These are phyloP conservation scores for Aphidius gifuensis DNA, from an alignment of 1,140 invertebrate species.

Conservation along the genomic window DNA sequence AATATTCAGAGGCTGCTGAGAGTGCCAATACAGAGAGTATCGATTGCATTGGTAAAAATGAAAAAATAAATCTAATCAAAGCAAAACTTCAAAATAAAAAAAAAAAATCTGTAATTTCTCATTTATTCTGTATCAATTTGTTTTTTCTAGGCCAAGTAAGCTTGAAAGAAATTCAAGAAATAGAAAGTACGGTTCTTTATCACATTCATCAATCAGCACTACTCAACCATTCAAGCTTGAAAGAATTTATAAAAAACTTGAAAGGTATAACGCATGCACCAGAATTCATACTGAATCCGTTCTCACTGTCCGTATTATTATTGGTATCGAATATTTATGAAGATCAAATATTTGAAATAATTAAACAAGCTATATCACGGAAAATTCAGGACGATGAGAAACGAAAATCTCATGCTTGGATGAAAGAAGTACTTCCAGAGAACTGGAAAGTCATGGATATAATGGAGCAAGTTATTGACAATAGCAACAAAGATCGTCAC, in stretches of 20 bases:
- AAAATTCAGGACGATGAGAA: slow-evolving; percentile 53
- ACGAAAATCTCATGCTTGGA: slow-evolving; percentile 55
- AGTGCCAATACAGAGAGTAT: slow-evolving; percentile 26
- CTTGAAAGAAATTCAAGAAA: slow-evolving; percentile 45
- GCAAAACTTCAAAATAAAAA: too few species aligned
- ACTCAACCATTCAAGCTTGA: slow-evolving; percentile 51
- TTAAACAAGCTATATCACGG: slow-evolving; percentile 51
- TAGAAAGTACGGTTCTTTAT: slow-evolving; percentile 59
- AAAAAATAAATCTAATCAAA: too few species aligned
- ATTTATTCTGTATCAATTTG: too few species aligned
- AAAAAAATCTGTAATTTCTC: too few species aligned
- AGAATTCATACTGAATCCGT: slow-evolving; percentile 57
- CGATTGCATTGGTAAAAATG: slow-evolving; percentile 27
- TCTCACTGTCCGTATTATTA: slow-evolving; percentile 56
- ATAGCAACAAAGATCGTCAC: slow-evolving; percentile 56
- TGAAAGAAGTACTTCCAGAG: slow-evolving; percentile 47
- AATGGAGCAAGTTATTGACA: slow-evolving; percentile 53
- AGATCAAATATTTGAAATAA: slow-evolving; percentile 49
- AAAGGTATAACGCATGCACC: slow-evolving; percentile 53
- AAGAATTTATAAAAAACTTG: slow-evolving; percentile 55
- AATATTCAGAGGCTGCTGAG: slow-evolving; percentile 33
- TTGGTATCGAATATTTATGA: slow-evolving; percentile 54
- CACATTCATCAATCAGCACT: slow-evolving; percentile 56
- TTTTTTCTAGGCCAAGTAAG: slow-evolving; percentile 29
- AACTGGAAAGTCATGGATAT: slow-evolving; percentile 47